phyloP scores from a whole-genome alignment of 2,113 vertebrate species.

The Varanus komodoensis region DNA sequence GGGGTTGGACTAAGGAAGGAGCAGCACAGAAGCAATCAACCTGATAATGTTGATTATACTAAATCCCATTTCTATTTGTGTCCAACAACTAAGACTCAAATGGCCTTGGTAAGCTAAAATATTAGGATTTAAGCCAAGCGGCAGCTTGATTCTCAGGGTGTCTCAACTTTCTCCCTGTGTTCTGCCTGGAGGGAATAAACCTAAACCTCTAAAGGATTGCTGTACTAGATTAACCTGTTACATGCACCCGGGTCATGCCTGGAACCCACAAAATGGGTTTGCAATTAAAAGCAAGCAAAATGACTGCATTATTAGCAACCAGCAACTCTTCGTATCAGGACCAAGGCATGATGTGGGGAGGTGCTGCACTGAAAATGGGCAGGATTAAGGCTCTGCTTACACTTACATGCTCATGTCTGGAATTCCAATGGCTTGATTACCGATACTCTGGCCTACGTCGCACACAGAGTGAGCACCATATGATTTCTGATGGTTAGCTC shows the following conservation, averaged over 20 bases:
- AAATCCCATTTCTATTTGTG: conserved; percentile 27
- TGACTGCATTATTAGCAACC: not conserved
- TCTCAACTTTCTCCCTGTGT: not conserved
- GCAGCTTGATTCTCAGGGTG: not conserved
- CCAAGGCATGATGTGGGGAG: not conserved
- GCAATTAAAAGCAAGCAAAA: not conserved
- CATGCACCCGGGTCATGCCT: not conserved
- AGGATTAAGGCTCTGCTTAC: not conserved
- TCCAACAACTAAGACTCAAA: conserved; percentile 15
- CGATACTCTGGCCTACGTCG: not conserved
- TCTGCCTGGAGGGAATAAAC: not conserved
- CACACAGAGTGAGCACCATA: too few species aligned
- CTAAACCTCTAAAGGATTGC: not conserved
- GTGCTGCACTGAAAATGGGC: not conserved
- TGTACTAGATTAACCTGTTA: not conserved
- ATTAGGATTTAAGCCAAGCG: conserved; percentile 2
- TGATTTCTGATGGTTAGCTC: not conserved
- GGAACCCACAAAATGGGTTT: not conserved
- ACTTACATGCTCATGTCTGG: not conserved
- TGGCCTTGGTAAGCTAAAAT: conserved; percentile 9
- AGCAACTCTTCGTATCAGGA: not conserved
- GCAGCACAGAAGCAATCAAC: not conserved
- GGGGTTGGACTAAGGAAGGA: conserved; percentile 3
- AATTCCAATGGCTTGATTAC: not conserved
- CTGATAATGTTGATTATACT: not conserved